Percentiles rank a stretch among this genome's conserved stretches.
Conservation (phyloP, 1,140 invertebrate genomes). For the Drosophila subobscura region DNA sequence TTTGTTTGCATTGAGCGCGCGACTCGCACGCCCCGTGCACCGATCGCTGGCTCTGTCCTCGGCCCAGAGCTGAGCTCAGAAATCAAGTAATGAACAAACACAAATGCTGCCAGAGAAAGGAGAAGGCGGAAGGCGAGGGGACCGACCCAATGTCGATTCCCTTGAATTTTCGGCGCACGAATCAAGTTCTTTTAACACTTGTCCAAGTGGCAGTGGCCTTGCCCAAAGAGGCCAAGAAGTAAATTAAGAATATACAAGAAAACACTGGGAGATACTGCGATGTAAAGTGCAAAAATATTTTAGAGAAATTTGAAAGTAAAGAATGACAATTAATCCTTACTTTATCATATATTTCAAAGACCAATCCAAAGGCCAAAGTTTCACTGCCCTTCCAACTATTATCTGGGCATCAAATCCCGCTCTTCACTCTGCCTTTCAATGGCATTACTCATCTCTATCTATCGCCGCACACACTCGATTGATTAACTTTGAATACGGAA, state of each 20-base stretch:
- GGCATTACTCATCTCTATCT: too few species aligned
- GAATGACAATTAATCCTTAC: too few species aligned
- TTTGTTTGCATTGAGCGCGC: constrained; percentile 54
- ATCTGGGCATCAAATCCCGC: too few species aligned
- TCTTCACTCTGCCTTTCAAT: too few species aligned
- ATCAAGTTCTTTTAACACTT: constrained; percentile 41
- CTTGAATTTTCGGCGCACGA: constrained; percentile 26
- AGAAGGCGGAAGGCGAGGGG: background rate
- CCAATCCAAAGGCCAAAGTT: too few species aligned
- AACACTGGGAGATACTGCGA: too few species aligned
- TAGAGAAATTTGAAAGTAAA: too few species aligned
- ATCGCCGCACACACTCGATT: background rate
- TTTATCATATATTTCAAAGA: too few species aligned
- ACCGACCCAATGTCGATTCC: constrained; percentile 34
- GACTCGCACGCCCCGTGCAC: constrained; percentile 29
- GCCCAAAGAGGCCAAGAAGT: too few species aligned
- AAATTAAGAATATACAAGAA: too few species aligned
- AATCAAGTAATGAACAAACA: constrained; percentile 68
- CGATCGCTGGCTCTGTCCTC: background rate
- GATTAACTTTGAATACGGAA: constrained; percentile 22
- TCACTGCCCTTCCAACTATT: too few species aligned
- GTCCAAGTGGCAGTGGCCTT: constrained; percentile 1
- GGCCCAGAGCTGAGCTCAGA: constrained; percentile 12
- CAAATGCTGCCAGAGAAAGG: constrained; percentile 2
- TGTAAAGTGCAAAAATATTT: too few species aligned